phyloP scores from a whole-genome alignment of 2,888 invertebrate species.

The Sarcophaga variegata region DNA sequence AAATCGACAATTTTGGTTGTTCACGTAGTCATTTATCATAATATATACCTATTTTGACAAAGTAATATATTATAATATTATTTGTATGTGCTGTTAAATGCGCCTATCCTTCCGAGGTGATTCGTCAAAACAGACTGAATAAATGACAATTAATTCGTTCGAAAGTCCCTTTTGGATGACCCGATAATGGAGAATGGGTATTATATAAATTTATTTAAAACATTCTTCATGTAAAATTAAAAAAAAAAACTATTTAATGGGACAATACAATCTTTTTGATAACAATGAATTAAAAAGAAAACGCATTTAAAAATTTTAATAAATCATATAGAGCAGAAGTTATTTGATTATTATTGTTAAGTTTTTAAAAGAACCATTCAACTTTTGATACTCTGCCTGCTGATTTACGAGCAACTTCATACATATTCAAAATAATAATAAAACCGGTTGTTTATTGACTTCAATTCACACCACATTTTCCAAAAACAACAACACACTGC shows the following conservation, averaged over 20 bases:
- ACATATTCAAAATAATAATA: neutral
- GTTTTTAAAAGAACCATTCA: neutral
- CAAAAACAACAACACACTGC: neutral
- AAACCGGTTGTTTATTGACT: constrained; percentile 13
- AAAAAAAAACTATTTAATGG: constrained; percentile 3
- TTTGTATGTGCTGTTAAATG: no score
- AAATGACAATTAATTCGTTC: no score
- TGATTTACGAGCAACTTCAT: neutral
- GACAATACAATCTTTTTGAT: neutral
- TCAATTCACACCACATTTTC: constrained; percentile 5
- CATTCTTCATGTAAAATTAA: constrained; percentile 7
- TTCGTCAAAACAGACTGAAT: no score
- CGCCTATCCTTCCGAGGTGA: no score
- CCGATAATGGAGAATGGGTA: no score
- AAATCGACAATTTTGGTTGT: no score
- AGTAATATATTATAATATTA: no score
- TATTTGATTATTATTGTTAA: neutral
- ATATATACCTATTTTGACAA: no score
- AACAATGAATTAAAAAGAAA: neutral
- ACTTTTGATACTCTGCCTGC: neutral
- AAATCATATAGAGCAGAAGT: neutral
- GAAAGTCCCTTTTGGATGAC: no score
- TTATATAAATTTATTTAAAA: neutral
- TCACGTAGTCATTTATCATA: no score
- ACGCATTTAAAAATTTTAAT: neutral